phyloP scores from a whole-genome alignment of 1,140 invertebrate genomes.

The Papilio polyxenes region DNA sequence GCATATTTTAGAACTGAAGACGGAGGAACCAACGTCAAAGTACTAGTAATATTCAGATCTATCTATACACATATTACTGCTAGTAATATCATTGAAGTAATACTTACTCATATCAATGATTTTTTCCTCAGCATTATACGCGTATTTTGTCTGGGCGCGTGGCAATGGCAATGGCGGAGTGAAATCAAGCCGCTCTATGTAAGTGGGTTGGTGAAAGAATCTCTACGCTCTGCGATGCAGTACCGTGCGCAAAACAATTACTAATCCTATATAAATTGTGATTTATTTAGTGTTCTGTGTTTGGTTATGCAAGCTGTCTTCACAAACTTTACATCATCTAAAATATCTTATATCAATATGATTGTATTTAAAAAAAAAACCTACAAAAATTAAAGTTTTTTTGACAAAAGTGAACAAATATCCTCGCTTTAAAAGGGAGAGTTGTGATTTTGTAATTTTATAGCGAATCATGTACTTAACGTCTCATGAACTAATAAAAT shows the following conservation, averaged over 20 bases:
- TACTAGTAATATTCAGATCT: background rate
- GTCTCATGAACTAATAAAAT: background rate
- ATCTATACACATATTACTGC: background rate
- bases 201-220: conserved; percentile 79
- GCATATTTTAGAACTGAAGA: too few relatives aligned
- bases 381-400: background rate
- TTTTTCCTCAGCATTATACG: background rate
- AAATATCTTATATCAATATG: background rate
- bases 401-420: background rate
- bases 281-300: background rate
- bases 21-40: too few relatives aligned
- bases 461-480: background rate
- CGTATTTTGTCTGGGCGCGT: background rate
- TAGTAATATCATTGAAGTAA: background rate
- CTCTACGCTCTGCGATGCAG: conserved; percentile 54
- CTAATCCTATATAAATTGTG: conserved; percentile 8
- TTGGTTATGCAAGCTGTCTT: background rate
- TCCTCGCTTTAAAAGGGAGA: background rate
- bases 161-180: conserved; percentile 44
- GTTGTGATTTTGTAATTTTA: background rate
- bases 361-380: background rate
- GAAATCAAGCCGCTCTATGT: conserved; percentile 70
- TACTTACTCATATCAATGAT: background rate
- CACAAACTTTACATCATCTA: background rate
- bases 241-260: conserved; percentile 55